Conservation (phyloP, 2,113 vertebrate species). For the Corynorhinus townsendii region DNA sequence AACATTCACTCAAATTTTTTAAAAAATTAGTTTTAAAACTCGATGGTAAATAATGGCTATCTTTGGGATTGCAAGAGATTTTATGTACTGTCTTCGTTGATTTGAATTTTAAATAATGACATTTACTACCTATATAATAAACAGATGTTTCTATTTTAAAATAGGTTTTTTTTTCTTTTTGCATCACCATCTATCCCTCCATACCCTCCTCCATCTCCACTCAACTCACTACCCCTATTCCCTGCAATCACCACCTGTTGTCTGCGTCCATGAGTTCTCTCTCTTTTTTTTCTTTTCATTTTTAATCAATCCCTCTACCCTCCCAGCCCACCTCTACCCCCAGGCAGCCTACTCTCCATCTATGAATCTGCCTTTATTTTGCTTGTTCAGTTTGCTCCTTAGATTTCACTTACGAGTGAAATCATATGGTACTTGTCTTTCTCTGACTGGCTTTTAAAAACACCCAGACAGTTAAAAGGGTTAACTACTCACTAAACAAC, state of each 20-base stretch:
- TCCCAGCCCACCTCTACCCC: background rate
- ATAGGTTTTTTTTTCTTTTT: background rate
- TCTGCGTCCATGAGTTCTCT: background rate
- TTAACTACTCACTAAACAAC: background rate
- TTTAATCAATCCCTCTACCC: background rate
- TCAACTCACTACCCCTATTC: background rate
- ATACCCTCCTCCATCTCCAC: background rate
- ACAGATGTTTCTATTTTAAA: constrained; percentile 1
- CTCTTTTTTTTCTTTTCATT: background rate
- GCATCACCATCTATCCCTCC: background rate
- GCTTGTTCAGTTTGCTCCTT: background rate
- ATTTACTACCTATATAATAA: background rate
- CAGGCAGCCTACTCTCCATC: background rate
- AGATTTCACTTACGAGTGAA: background rate
- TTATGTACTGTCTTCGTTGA: background rate
- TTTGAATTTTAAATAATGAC: constrained; percentile 17
- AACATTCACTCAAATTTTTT: constrained; percentile 12
- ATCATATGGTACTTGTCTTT: background rate
- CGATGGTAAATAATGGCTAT: background rate
- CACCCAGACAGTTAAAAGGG: background rate
- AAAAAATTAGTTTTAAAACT: constrained; percentile 33
- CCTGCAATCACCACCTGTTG: background rate
- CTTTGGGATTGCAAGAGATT: background rate
- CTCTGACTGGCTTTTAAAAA: background rate
- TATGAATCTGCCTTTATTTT: background rate